Percentiles rank a stretch among this genome's conserved stretches.
These are phyloP conservation scores for Procambarus virginalis DNA, from an alignment of 1,140 invertebrate genomes.

Conservation along the genomic window DNA sequence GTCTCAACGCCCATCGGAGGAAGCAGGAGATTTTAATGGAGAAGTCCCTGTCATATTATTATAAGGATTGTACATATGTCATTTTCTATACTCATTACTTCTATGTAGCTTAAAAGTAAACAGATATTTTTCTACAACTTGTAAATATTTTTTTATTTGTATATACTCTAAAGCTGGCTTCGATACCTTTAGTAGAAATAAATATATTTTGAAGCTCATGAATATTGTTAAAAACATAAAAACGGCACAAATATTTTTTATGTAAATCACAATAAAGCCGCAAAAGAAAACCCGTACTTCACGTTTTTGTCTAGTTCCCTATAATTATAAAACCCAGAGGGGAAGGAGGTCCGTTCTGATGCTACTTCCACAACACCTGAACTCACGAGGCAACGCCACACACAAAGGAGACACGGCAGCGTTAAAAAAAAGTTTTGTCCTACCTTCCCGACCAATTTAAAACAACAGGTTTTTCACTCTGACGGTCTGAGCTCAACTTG, in stretches of 20 bases:
- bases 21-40: not conserved
- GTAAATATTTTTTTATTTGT: not conserved
- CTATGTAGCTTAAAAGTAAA: not conserved
- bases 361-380: too few species aligned
- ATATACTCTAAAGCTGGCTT: not conserved
- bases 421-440: too few species aligned
- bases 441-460: too few species aligned
- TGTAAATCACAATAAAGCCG: not conserved
- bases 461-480: too few species aligned
- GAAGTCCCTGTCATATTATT: not conserved
- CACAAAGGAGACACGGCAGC: too few species aligned
- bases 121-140: not conserved
- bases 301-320: too few species aligned
- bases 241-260: not conserved
- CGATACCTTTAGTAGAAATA: not conserved
- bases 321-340: too few species aligned
- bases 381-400: too few species aligned
- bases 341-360: too few species aligned
- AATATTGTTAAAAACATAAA: not conserved
- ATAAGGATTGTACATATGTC: not conserved
- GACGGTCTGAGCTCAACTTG: too few species aligned
- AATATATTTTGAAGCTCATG: not conserved
- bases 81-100: not conserved
- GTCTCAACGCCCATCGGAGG: conserved; percentile 16
- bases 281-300: not conserved